Percentiles rank a stretch among this genome's conserved stretches.
Evolutionary conservation across 2,113 vertebrate genomes (phyloP).

Genomic region (Larimichthys polyactis): DNA sequence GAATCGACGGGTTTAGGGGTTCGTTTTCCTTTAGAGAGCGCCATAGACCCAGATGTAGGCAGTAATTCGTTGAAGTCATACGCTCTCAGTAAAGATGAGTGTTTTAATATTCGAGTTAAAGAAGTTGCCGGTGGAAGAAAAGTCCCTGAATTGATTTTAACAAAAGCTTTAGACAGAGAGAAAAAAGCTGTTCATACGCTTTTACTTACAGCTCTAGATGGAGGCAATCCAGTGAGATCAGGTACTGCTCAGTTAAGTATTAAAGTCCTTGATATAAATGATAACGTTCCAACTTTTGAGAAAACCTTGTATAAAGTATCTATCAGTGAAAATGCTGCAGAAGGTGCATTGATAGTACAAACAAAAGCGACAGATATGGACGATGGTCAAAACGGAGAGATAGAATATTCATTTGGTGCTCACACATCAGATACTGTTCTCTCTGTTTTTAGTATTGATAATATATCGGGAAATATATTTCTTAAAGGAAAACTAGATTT

Average conservation of each 20-base stretch:
- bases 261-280: constrained; percentile 83
- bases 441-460: constrained; percentile 80
- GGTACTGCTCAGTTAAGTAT: constrained; percentile 70
- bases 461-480: constrained; percentile 82
- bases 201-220: constrained; percentile 81
- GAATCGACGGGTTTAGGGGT: constrained; percentile 84
- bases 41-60: constrained; percentile 87
- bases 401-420: constrained; percentile 84
- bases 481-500: constrained; percentile 80
- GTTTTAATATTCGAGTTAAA: constrained; percentile 74
- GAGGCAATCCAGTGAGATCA: constrained; percentile 74
- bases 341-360: constrained; percentile 40
- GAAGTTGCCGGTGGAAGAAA: constrained; percentile 46
- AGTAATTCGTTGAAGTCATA: constrained; percentile 86
- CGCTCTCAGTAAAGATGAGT: constrained; percentile 80
- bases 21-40: constrained; percentile 85
- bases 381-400: constrained; percentile 88
- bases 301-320: constrained; percentile 50
- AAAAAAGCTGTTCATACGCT: constrained; percentile 79
- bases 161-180: constrained; percentile 80
- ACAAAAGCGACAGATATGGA: constrained; percentile 71
- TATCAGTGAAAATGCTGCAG: constrained; percentile 80
- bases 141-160: constrained; percentile 78
- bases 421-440: constrained; percentile 80
- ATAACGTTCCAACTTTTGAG: constrained; percentile 83